These are phyloP conservation scores for Thalassophryne amazonica DNA, from an alignment of 2,797 vertebrate genomes.

Conservation along the genomic window DNA sequence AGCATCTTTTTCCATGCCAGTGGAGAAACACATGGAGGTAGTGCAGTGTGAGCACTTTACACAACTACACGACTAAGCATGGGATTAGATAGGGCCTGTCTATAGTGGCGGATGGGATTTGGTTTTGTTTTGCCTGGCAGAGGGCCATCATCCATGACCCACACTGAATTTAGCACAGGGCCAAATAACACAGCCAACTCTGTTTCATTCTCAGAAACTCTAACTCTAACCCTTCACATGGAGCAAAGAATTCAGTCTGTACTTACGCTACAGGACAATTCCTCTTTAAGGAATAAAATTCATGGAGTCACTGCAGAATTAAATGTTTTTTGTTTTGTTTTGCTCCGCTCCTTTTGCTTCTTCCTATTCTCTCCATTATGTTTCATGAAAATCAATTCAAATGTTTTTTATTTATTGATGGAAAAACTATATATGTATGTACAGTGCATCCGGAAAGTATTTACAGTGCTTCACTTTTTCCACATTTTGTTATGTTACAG, in stretches of 20 bases:
- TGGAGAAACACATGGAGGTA: slow-evolving; percentile 60
- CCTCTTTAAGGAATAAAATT: background rate
- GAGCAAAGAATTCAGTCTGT: slow-evolving; percentile 25
- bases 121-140: slow-evolving; percentile 71
- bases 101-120: slow-evolving; percentile 74
- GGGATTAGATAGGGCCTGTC: slow-evolving; percentile 64
- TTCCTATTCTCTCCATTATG: too few species aligned
- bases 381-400: too few species aligned
- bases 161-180: slow-evolving; percentile 41
- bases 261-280: background rate
- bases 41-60: slow-evolving; percentile 72
- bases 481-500: too few species aligned
- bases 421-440: too few species aligned
- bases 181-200: slow-evolving; percentile 43
- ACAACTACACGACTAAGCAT: slow-evolving; percentile 63
- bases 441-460: too few species aligned
- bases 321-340: too few species aligned
- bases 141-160: slow-evolving; percentile 56
- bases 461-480: too few species aligned
- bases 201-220: slow-evolving; percentile 29
- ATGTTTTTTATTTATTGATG: too few species aligned
- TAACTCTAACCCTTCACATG: background rate
- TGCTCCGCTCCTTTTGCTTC: background rate
- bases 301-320: background rate
- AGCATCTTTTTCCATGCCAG: slow-evolving; percentile 60